These are phyloP conservation scores for Charadrius vociferus DNA, from an alignment of 2,113 vertebrate species.

Conservation along the genomic window DNA sequence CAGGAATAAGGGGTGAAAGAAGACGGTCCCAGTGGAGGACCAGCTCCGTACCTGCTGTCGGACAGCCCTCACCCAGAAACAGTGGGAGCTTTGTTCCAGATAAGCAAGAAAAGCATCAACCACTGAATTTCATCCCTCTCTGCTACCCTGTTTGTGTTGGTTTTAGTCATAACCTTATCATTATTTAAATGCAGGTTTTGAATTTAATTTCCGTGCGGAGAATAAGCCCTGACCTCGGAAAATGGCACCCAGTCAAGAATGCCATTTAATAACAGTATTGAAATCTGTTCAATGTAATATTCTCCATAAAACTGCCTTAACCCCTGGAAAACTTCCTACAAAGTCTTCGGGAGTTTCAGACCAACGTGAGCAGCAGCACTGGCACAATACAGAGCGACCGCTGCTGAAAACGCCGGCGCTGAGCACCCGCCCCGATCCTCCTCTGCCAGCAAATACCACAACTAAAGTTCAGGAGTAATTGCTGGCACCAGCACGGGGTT, in stretches of 20 bases:
- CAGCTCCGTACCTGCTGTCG: not conserved
- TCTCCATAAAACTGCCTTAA: slow-evolving; percentile 21
- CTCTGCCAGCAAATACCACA: not conserved
- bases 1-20: not conserved
- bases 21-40: not conserved
- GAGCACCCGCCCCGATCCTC: not conserved
- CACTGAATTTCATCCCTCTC: not conserved
- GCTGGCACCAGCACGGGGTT: not conserved
- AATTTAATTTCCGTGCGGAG: slow-evolving; percentile 27
- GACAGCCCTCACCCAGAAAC: not conserved
- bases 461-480: not conserved
- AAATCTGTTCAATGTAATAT: slow-evolving; percentile 29
- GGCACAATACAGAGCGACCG: not conserved
- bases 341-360: not conserved
- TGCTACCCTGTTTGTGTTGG: not conserved
- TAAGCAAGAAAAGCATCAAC: not conserved
- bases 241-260: slow-evolving; percentile 16
- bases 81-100: not conserved
- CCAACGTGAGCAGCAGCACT: not conserved
- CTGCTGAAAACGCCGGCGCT: not conserved
- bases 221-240: not conserved
- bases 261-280: not conserved
- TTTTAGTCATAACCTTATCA: not conserved
- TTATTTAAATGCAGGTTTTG: slow-evolving; percentile 1
- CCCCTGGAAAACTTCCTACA: not conserved